Percentiles rank a stretch among this genome's conserved stretches.
phyloP scores from a whole-genome alignment of 1,140 invertebrate genomes.

The Solenopsis fugax region DNA sequence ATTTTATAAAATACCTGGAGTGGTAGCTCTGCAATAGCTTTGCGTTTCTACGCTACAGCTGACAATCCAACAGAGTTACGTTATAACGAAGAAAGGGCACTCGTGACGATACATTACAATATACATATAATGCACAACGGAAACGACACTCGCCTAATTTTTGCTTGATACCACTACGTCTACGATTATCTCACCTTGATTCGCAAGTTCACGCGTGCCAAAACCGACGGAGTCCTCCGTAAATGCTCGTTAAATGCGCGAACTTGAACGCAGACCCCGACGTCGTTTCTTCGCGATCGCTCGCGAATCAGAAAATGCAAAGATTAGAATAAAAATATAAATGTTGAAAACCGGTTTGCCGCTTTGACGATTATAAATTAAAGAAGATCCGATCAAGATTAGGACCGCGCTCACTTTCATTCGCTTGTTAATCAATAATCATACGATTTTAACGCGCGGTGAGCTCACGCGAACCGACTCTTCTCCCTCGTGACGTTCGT shows the following conservation, averaged over 20 bases:
- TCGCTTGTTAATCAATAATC: neutral
- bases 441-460: neutral
- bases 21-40: conserved; percentile 79
- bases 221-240: neutral
- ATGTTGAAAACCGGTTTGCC: neutral
- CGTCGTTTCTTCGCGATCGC: neutral
- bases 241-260: neutral
- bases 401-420: neutral
- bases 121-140: conserved; percentile 56
- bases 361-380: conserved; percentile 1
- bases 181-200: conserved; percentile 56
- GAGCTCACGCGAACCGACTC: conserved; percentile 3
- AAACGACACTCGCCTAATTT: conserved; percentile 58
- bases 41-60: conserved; percentile 76
- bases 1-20: conserved; percentile 83
- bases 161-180: conserved; percentile 59
- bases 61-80: conserved; percentile 77
- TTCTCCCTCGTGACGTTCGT: conserved; percentile 37
- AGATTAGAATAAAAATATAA: neutral
- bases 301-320: neutral
- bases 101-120: conserved; percentile 72
- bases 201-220: conserved; percentile 23
- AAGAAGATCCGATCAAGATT: conserved; percentile 2
- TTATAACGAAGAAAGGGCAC: conserved; percentile 76
- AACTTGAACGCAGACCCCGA: neutral